These are phyloP conservation scores for Peucedramus taeniatus DNA, from an alignment of 2,113 vertebrate species.

Conservation along the genomic window DNA sequence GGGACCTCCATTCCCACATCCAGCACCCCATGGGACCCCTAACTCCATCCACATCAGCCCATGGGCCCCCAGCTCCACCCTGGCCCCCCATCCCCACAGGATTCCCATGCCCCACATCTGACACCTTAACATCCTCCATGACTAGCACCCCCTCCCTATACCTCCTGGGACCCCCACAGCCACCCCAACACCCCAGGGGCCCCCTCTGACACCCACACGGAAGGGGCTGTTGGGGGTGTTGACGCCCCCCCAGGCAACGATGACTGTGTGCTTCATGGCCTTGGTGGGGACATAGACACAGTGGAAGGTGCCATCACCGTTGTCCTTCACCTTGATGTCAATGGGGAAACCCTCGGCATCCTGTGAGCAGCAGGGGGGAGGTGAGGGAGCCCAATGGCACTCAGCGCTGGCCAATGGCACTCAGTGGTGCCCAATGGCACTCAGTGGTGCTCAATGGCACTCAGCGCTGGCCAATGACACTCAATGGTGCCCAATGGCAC, in stretches of 20 bases:
- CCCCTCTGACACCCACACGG: constrained; percentile 72
- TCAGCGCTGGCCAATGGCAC: rapidly evolving
- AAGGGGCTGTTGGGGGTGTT: constrained; percentile 90
- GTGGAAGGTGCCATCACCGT: constrained; percentile 83
- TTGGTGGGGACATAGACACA: constrained; percentile 90
- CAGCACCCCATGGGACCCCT: neutral
- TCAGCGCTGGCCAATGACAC: too few relatives aligned
- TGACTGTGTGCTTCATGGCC: constrained; percentile 93
- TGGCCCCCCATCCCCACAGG: neutral
- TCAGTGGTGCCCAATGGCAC: neutral
- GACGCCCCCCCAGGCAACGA: constrained; percentile 89
- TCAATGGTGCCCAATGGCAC: too few relatives aligned
- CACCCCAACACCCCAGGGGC: neutral
- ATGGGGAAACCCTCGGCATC: constrained; percentile 90
- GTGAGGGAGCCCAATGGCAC: neutral
- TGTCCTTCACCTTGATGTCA: constrained; percentile 88
- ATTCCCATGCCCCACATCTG: neutral
- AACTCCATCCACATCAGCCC: neutral
- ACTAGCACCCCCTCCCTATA: neutral
- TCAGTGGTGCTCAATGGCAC: too few relatives aligned
- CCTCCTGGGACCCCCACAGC: neutral
- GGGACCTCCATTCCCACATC: neutral
- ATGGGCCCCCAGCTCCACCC: neutral
- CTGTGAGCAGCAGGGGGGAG: constrained; percentile 40
- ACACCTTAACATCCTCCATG: neutral